Percentiles rank a stretch among this genome's conserved stretches.
These are phyloP conservation scores for Antitype chi DNA, from an alignment of 2,888 invertebrate genomes.

Conservation along the genomic window DNA sequence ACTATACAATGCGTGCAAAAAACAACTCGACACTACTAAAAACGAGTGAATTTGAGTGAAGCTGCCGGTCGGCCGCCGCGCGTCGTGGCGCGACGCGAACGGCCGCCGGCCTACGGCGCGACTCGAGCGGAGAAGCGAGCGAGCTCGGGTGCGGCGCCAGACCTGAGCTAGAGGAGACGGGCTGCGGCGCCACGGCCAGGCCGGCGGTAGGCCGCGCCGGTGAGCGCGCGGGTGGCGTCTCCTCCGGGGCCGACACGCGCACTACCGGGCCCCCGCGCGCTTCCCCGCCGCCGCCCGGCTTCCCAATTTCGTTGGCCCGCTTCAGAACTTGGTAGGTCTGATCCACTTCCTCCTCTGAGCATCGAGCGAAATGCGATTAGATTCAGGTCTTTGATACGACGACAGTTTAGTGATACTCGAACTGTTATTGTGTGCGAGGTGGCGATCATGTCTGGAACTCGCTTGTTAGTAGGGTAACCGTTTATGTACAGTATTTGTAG, in stretches of 20 bases:
- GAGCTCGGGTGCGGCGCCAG: slow-evolving; percentile 86
- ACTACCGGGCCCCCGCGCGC: slow-evolving; percentile 87
- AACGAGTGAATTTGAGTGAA: slow-evolving; percentile 87
- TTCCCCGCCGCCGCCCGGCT: slow-evolving; percentile 90
- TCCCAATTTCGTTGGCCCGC: slow-evolving; percentile 97
- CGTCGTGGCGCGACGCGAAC: slow-evolving; percentile 67
- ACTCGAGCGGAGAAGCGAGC: slow-evolving; percentile 85
- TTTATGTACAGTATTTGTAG: slow-evolving; percentile 73
- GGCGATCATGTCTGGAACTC: slow-evolving; percentile 67
- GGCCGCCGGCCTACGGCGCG: slow-evolving; percentile 83
- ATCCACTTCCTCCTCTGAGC: slow-evolving; percentile 94
- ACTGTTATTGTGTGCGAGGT: slow-evolving; percentile 63
- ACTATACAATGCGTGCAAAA: slow-evolving; percentile 87
- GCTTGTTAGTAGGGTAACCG: slow-evolving; percentile 74
- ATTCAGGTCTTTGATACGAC: slow-evolving; percentile 73
- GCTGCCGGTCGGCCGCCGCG: slow-evolving; percentile 80
- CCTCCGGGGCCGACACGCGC: slow-evolving; percentile 86
- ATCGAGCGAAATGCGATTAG: slow-evolving; percentile 86
- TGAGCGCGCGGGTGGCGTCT: slow-evolving; percentile 83
- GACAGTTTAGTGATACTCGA: slow-evolving; percentile 65
- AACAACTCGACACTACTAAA: slow-evolving; percentile 88
- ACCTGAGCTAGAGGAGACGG: slow-evolving; percentile 94
- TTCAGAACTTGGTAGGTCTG: slow-evolving; percentile 98
- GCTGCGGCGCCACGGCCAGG: slow-evolving; percentile 92
- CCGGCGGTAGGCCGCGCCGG: slow-evolving; percentile 88